Evolutionary conservation across 2,113 vertebrate genomes (phyloP).

Genomic region (Mixornis gularis): DNA sequence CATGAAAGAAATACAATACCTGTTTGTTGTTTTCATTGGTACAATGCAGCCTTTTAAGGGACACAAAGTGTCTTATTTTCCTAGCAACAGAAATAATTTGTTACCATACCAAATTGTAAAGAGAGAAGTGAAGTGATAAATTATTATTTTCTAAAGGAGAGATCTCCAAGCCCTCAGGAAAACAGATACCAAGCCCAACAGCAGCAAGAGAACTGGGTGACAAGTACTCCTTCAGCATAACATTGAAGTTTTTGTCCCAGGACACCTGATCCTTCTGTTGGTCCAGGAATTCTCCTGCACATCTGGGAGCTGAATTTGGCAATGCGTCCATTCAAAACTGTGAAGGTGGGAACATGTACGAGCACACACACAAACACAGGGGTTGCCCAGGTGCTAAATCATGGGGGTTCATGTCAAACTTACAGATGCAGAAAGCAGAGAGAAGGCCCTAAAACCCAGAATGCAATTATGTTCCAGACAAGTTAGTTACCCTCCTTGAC

Average conservation of each 20-base stretch:
- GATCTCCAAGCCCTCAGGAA: neutral
- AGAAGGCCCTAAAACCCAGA: neutral
- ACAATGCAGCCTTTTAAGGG: conserved; percentile 86
- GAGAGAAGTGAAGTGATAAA: neutral
- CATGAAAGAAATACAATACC: conserved; percentile 66
- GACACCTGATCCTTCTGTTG: neutral
- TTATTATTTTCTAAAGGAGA: neutral
- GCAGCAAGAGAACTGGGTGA: neutral
- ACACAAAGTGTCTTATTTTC: conserved; percentile 94
- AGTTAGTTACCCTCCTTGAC: conserved; percentile 90
- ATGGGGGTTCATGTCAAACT: neutral
- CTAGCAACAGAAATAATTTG: conserved; percentile 72
- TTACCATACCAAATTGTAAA: conserved; percentile 43
- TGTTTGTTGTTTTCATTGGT: conserved; percentile 87
- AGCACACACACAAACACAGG: neutral
- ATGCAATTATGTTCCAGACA: neutral
- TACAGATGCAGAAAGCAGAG: neutral
- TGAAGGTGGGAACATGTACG: accelerated
- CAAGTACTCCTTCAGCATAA: neutral
- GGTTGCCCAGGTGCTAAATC: neutral
- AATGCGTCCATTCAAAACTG: accelerated
- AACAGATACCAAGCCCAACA: neutral
- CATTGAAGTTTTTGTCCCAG: neutral
- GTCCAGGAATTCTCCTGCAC: neutral
- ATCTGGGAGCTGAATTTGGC: neutral